Evolutionary conservation across 1,140 invertebrate species (phyloP), one percentile per base, ranked within the genome.

Genomic region (Calephelis nemesis): DNA sequence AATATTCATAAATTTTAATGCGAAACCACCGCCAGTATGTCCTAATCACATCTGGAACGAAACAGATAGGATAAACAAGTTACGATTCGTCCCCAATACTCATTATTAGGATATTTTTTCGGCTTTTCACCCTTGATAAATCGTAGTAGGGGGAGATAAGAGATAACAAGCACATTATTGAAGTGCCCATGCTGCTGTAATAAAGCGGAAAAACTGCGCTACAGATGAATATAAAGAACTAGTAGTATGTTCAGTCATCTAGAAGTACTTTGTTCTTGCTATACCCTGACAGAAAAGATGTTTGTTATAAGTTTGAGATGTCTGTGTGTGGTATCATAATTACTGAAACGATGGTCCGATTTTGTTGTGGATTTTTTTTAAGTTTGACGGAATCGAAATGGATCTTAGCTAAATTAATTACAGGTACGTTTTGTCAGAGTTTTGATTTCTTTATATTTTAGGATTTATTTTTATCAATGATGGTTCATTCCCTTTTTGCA

Each of bases 151-250:
- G 83, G 80, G 81, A 87, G 85, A 68, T 79, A 73, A 79, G 62
- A 89, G 87, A 89, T 89, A 89, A 87, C 83, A 81, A 78, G 76
- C 71, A 69, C 84, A 89, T 89, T 87, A 89, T 87, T 84, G 84
- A 89, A 87, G 83, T 89, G 81, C 83, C 85, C 47, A 65, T 65
- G 58, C 70, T 72, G 70, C 72, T 68, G 74, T 72, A 76, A 74
- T 74, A 74, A 70, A 74, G 68, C 74, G 67, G 67, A 67, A 74
- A 74, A 70, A 74, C 70, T 72, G 74, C 52, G 19, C 30, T 58
- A 30, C 11, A 30, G 52, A 39, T 58, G 52, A 58, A 30, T 58
- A 10, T 39, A 11, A n/a, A 39, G 11, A 15, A 30, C 10, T 10
- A 2, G 52, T 39, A 10, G 52, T 12, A 30, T 39, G 54, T 58